These are phyloP conservation scores for Hemiprocne comata DNA, from an alignment of 2,113 vertebrate species.

Conservation along the genomic window DNA sequence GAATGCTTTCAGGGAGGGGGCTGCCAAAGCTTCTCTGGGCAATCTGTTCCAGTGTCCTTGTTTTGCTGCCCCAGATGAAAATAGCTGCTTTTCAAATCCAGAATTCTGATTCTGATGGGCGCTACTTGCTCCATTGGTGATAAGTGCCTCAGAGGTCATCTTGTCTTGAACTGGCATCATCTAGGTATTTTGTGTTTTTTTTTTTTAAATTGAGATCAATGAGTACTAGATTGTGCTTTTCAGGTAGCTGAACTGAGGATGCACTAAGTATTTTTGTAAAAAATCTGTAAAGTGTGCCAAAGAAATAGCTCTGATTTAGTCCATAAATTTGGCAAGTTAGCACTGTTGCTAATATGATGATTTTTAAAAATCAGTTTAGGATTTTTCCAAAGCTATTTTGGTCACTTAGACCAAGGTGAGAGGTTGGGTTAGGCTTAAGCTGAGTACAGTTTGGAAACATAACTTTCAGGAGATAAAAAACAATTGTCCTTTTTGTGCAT, in stretches of 20 bases:
- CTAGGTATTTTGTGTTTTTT: background rate
- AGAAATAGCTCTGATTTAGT: background rate
- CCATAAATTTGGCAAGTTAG: background rate
- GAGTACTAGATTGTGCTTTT: background rate
- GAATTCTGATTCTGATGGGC: background rate
- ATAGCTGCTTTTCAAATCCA: background rate
- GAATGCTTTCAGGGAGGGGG: no score
- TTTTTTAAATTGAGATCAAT: background rate
- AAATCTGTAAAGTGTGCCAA: background rate
- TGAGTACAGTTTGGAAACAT: background rate
- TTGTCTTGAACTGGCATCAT: background rate
- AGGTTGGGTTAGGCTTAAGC: background rate
- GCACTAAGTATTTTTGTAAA: background rate
- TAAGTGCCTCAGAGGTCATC: background rate
- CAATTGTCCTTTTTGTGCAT: background rate
- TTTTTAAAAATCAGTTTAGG: background rate
- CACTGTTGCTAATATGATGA: background rate
- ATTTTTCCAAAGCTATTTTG: background rate
- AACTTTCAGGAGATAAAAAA: background rate
- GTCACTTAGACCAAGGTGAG: background rate
- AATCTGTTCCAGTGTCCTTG: no score
- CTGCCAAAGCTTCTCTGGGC: no score
- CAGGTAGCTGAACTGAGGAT: background rate
- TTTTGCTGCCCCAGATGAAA: background rate
- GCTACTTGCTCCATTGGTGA: background rate